A percentile compares a stretch with the other conserved stretches of the same genome.
These are phyloP conservation scores for Muscina levida DNA, from an alignment of 2,888 invertebrate genomes.

Conservation along the genomic window DNA sequence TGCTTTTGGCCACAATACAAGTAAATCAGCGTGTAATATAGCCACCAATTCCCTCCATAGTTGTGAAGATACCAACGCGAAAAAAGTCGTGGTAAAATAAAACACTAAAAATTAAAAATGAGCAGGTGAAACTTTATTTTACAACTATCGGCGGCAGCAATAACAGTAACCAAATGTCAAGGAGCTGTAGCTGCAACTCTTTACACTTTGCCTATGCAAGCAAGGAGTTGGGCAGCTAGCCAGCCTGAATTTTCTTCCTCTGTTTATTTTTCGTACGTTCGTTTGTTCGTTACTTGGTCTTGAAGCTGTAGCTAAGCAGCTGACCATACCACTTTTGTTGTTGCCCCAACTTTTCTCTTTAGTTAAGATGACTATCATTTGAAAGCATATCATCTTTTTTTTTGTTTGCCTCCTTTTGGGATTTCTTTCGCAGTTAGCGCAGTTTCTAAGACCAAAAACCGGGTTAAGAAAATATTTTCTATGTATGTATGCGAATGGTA, in stretches of 20 bases:
- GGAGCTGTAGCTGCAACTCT: neutral
- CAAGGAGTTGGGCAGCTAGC: slow-evolving; percentile 52
- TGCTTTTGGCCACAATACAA: neutral
- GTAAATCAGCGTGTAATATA: slow-evolving; percentile 19
- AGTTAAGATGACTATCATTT: slow-evolving; percentile 57
- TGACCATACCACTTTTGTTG: slow-evolving; percentile 56
- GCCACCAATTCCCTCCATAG: neutral
- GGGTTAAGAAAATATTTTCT: neutral
- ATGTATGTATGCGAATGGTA: too few species aligned
- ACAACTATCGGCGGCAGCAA: slow-evolving; percentile 51
- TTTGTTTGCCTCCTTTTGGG: slow-evolving; percentile 15
- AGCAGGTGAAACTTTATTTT: slow-evolving; percentile 65
- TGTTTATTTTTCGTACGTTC: neutral
- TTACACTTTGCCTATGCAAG: neutral
- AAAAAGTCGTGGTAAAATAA: slow-evolving; percentile 62
- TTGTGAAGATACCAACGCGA: too few species aligned
- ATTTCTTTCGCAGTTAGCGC: slow-evolving; percentile 2
- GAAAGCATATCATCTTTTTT: slow-evolving; percentile 46
- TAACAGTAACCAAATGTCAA: slow-evolving; percentile 50
- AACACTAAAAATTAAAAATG: slow-evolving; percentile 65
- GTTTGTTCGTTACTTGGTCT: neutral
- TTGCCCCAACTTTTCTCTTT: slow-evolving; percentile 54
- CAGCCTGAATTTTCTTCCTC: slow-evolving; percentile 41
- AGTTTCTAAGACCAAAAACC: slow-evolving; percentile 16
- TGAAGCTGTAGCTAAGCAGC: slow-evolving; percentile 28